Evolutionary conservation across 2,797 vertebrate genomes (phyloP), one percentile per base, ranked within the genome.

Genomic region (Microctenopoma steveboyesi): DNA sequence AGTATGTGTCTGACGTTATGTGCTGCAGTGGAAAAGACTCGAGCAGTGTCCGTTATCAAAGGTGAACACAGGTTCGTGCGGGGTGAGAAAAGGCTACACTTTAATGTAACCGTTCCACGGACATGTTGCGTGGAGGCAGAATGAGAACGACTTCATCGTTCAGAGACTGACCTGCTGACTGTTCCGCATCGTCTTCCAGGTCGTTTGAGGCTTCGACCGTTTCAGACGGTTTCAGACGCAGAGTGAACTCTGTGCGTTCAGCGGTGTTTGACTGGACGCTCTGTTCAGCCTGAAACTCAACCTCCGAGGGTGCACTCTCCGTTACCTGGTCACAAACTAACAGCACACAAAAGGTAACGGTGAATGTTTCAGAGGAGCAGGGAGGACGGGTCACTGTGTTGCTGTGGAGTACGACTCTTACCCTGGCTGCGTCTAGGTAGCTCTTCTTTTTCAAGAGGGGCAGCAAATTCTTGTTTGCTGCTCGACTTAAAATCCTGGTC

Each of bases 291-390:
- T 68, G 63, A 37, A 39, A 40, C 66, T 75, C 43, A 0, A 58
- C 30, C 5, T 57, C 73, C 6, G 58, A 7, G 7, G 33, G 67
- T 0, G 16, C 5, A 16, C 49, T 49, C 51, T 81, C 80, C 25
- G 47, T 46, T 7, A 68, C 48, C 75, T 78, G 79, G 30, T 78
- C 50, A 83, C 18, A 59, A 66, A 45, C 88, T 88, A 64, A 42
- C 9, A 16, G 7, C 3, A 64, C 2, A 74, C 14, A 77, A 72
- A 55, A 68, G 7, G 1, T 7, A 5, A 58, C 37, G 4, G 28
- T 33, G 70, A 28, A 51, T 27, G 14, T 56, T 55, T 58, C 10
- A 40, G 22, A 53, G 2, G 42, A 22, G 22, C 22, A 22, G 22
- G 2, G 22, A 22, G 22, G 22, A 22, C 22, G 22, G 22, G 22